A percentile compares a stretch with the other conserved stretches of the same genome.
Evolutionary conservation across 2,888 invertebrate genomes (phyloP).

Genomic region (Neoascia interrupta): DNA sequence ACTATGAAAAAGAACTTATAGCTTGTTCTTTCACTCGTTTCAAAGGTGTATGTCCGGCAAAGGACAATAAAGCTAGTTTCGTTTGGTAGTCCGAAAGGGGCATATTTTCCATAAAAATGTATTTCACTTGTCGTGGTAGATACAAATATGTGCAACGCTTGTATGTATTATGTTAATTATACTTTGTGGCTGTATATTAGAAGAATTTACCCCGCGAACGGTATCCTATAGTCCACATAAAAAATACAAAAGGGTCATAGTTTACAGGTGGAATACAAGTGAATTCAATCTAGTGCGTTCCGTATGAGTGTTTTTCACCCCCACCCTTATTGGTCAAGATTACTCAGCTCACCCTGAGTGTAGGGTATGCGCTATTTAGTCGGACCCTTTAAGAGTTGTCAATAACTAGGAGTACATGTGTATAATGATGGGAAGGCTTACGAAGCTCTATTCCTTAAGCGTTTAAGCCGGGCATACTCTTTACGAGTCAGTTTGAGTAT

Average conservation of each 20-base stretch:
- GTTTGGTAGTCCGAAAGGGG: neutral
- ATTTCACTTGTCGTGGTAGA: constrained; percentile 2
- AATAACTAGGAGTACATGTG: no score
- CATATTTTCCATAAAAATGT: no score
- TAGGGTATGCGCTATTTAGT: constrained; percentile 25
- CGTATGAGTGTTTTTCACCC: constrained; percentile 15
- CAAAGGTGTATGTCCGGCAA: constrained; percentile 26
- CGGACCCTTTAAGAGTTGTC: no score
- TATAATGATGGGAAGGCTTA: no score
- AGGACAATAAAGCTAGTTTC: constrained; percentile 8
- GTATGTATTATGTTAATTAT: constrained; percentile 20
- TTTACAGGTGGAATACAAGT: constrained; percentile 52
- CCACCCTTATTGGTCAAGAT: constrained; percentile 16
- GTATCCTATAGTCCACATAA: constrained; percentile 43
- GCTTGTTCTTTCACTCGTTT: constrained; percentile 25
- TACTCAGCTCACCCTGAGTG: neutral
- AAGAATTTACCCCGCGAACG: constrained; percentile 29
- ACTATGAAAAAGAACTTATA: neutral
- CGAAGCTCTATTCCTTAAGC: no score
- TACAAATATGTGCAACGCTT: no score
- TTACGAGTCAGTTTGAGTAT: no score
- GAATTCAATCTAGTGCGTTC: constrained; percentile 12
- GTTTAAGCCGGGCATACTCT: no score
- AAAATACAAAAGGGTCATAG: constrained; percentile 35
- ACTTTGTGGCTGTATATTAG: constrained; percentile 16